Base-by-base conservation (phyloP, 2,797 vertebrate genomes). In the Stomatorhinus walkeri region DNA sequence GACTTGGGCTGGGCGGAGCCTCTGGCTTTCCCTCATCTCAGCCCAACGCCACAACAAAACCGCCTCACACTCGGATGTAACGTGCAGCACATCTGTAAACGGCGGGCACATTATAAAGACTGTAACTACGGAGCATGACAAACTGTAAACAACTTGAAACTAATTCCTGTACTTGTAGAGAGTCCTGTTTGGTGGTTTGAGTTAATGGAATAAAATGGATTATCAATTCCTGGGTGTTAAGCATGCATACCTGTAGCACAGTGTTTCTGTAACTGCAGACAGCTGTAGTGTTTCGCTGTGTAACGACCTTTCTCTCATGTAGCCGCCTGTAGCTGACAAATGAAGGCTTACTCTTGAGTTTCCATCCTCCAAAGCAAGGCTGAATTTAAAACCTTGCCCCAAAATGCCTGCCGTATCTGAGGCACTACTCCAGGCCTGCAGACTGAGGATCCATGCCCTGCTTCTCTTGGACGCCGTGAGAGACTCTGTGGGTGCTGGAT, bases 91-190 rank as follows among this genome's bases (percentile, higher is more conserved):
- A 89, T 90, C 52, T 90, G 88, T 90, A 89, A 91, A 88, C 89
- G 88, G 61, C 52, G 7, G 16, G 59, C 83, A 81, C 28, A 1
- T 85, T 83, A 76, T 85, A 88, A 90, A 16, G 91, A 85, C 86
- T 94, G 93, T 93, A 94, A 90, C 93, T 94, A 91, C 28, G 90
- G 88, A 85, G 85, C 83, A 4, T 86, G 36, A 90, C 88, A 83
- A 90, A 61, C 68, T 64, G 81, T 90, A 16, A 61, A 87, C 89
- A 90, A 88, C 3, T 24, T 89, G 84, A 90, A 54, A 94, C 91
- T 93, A 93, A 94, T 91, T 92, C 88, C 86, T 91, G 92, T 86
- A 81, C 28, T 87, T 87, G 56, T 90, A 40, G 90, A 88, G 43
- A 40, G 79, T 49, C 84, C 90, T 49, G 88, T 54, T 61, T 22